Percentiles rank a stretch among this genome's conserved stretches.
Conservation (phyloP, 2,113 vertebrate species). For the Anhinga rufa region DNA sequence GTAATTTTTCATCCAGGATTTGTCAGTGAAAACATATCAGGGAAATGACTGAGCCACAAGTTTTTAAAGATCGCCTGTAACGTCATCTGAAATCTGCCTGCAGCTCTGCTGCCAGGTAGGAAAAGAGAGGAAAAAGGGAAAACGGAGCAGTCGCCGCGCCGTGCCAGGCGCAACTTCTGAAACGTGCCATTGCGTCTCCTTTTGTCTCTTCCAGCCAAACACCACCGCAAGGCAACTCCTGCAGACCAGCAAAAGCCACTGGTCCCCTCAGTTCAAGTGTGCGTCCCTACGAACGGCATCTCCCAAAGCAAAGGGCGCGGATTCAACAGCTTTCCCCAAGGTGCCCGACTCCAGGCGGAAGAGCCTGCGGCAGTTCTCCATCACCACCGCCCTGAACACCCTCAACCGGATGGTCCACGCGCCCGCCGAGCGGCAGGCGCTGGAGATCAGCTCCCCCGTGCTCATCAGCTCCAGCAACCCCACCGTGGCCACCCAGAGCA, state of each 20-base stretch:
- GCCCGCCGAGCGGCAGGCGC: constrained; percentile 44
- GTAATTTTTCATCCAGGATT: neutral
- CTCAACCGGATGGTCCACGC: constrained; percentile 76
- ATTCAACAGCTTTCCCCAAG: constrained; percentile 36
- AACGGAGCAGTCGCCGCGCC: rapidly evolving
- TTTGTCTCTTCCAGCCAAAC: constrained; percentile 77
- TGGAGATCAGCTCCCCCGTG: constrained; percentile 70
- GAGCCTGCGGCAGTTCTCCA: constrained; percentile 73
- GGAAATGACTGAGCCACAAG: neutral
- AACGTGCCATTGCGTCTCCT: rapidly evolving
- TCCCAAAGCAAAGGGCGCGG: constrained; percentile 42
- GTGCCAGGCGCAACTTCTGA: neutral
- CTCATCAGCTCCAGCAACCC: constrained; percentile 80
- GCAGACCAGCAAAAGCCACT: constrained; percentile 72
- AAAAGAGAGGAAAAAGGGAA: neutral
- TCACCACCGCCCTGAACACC: constrained; percentile 76
- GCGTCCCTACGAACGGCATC: constrained; percentile 47
- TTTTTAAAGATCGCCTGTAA: neutral
- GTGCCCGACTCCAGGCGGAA: constrained; percentile 70
- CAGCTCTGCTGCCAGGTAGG: neutral
- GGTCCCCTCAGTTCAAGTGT: constrained; percentile 28
- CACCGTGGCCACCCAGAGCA: constrained; percentile 60
- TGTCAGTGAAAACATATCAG: neutral
- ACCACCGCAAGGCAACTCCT: constrained; percentile 78
- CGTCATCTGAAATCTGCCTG: neutral